Evolutionary conservation across 1,140 invertebrate species (phyloP).

Genomic region (Varroa destructor): DNA sequence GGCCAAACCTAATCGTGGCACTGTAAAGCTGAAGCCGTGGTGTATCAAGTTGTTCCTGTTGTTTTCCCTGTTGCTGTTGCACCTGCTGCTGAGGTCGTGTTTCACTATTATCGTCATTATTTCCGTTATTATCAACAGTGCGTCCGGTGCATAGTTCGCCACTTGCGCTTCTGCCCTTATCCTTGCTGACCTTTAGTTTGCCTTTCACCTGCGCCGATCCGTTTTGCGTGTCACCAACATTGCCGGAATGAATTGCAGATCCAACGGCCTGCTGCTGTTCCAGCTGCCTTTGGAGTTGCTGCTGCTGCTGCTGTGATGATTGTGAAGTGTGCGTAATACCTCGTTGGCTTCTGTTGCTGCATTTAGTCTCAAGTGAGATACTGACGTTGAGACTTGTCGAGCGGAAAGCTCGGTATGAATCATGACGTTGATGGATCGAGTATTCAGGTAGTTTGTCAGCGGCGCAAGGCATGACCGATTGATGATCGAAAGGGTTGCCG

Average conservation of each 20-base stretch:
- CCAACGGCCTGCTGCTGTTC: constrained; percentile 32
- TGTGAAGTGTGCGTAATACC: constrained; percentile 34
- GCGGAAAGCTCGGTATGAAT: constrained; percentile 64
- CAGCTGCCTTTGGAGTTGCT: constrained; percentile 38
- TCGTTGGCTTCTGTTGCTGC: constrained; percentile 38
- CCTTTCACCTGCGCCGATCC: too few relatives aligned
- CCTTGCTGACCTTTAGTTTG: too few relatives aligned
- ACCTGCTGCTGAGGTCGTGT: too few relatives aligned
- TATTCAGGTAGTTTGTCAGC: constrained; percentile 93
- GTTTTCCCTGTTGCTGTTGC: too few relatives aligned
- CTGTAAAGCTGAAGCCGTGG: constrained; percentile 73
- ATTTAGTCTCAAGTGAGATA: constrained; percentile 73
- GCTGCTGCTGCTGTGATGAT: constrained; percentile 38
- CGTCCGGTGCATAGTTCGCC: too few relatives aligned
- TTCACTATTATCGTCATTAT: constrained; percentile 1
- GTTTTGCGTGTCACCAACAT: too few relatives aligned
- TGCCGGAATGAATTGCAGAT: too few relatives aligned
- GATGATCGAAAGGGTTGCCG: constrained; percentile 86
- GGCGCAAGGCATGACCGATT: constrained; percentile 87
- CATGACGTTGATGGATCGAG: constrained; percentile 74
- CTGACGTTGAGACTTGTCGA: constrained; percentile 82
- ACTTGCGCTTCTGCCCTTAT: too few relatives aligned
- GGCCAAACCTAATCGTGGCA: constrained; percentile 56
- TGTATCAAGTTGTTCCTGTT: constrained; percentile 35
- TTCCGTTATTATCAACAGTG: not conserved